These are phyloP conservation scores for Microtus californicus DNA, from an alignment of 2,797 vertebrate species.

Conservation along the genomic window DNA sequence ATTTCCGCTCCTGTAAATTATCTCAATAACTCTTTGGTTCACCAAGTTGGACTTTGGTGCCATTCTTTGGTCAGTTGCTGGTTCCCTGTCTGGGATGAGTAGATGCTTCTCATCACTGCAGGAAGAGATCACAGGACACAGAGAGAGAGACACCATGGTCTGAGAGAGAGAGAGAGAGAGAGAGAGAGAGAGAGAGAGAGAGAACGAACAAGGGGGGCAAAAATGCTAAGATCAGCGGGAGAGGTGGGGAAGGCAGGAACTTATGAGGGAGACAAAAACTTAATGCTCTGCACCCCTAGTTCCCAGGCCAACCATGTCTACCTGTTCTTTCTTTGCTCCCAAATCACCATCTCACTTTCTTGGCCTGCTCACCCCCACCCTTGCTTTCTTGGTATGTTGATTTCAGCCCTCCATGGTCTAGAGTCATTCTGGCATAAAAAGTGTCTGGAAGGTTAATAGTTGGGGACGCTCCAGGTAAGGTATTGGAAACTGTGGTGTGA, in stretches of 20 bases:
- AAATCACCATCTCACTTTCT: neutral
- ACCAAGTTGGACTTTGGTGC: neutral
- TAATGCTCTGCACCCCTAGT: neutral
- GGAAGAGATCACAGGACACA: neutral
- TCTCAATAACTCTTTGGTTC: neutral
- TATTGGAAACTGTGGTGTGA: neutral
- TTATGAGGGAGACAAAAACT: too few species aligned
- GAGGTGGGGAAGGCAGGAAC: neutral
- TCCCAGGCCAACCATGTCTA: neutral
- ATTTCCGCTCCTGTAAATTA: neutral
- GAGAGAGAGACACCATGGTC: neutral
- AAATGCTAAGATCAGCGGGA: neutral
- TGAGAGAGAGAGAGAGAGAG: rapidly evolving
- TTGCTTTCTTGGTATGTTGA: neutral
- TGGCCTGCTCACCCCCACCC: neutral
- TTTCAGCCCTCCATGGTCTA: neutral
- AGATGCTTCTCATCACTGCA: neutral
- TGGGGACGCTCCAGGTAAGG: neutral
- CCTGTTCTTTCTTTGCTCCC: neutral
- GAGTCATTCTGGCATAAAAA: neutral
- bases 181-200: too few species aligned
- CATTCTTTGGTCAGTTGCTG: neutral
- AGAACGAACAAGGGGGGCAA: too few species aligned
- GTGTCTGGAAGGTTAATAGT: neutral
- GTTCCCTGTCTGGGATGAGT: neutral